A percentile compares a stretch with the other conserved stretches of the same genome.
These are phyloP conservation scores for Centropus unirufus DNA, from an alignment of 2,113 vertebrate genomes.

Conservation along the genomic window DNA sequence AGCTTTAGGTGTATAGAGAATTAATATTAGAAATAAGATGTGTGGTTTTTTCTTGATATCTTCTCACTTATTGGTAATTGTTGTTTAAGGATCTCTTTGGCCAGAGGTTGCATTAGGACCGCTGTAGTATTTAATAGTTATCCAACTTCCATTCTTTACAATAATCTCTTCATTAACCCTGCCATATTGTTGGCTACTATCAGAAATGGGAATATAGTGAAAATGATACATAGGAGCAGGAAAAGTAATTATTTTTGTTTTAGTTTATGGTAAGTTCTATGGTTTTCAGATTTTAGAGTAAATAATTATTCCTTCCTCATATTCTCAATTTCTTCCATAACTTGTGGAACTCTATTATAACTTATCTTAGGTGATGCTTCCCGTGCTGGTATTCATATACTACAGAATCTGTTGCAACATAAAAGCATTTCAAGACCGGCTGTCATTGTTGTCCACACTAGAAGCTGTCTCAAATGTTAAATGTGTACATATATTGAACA, in stretches of 20 bases:
- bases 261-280: neutral
- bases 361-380: neutral
- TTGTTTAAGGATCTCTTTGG: neutral
- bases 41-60: neutral
- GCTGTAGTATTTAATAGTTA: neutral
- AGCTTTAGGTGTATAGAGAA: neutral
- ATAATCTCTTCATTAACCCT: neutral
- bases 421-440: neutral
- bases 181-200: neutral
- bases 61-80: neutral
- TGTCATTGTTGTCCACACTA: neutral
- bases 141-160: neutral
- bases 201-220: neutral
- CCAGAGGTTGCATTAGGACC: neutral
- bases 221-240: fast-evolving
- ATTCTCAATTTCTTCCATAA: neutral
- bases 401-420: neutral
- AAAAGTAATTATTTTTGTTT: neutral
- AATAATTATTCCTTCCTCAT: neutral
- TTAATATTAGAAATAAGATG: neutral
- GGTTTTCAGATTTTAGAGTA: neutral
- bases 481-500: neutral
- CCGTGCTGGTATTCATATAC: neutral
- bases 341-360: fast-evolving
- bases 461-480: neutral